phyloP scores from a whole-genome alignment of 2,113 vertebrate species.

The Chionodraco myersi region DNA sequence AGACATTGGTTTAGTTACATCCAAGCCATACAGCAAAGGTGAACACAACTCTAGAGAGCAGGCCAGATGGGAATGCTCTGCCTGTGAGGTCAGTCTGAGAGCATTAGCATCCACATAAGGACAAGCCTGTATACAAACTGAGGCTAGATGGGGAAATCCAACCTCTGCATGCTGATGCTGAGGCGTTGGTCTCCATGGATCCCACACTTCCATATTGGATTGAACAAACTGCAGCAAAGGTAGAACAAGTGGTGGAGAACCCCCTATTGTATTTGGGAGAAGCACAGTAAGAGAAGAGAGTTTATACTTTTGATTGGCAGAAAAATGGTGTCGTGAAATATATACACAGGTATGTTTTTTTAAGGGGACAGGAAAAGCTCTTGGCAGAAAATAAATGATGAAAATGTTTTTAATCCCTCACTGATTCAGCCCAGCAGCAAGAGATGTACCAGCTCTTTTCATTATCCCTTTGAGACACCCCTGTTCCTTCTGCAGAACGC shows the following conservation, averaged over 20 bases:
- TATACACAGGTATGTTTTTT: conserved; percentile 60
- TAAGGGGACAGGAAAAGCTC: conserved; percentile 46
- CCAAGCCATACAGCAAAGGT: conserved; percentile 30
- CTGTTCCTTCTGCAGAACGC: conserved; percentile 41
- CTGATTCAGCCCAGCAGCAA: conserved; percentile 50
- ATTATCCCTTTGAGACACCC: conserved; percentile 55
- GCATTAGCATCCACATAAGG: conserved; percentile 41
- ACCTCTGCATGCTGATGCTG: conserved; percentile 61
- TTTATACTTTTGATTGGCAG: conserved; percentile 66
- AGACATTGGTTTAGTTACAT: conserved; percentile 50
- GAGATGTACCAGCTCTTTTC: conserved; percentile 46
- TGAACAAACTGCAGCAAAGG: conserved; percentile 47
- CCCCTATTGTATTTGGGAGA: conserved; percentile 49
- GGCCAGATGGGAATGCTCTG: conserved; percentile 22
- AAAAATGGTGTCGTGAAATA: conserved; percentile 62
- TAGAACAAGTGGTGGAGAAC: conserved; percentile 35
- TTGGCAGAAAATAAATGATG: conserved; percentile 66
- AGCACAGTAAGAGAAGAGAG: conserved; percentile 31
- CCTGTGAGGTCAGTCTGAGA: conserved; percentile 38
- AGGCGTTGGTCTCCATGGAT: conserved; percentile 42
- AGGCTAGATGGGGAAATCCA: conserved; percentile 56
- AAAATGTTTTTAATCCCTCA: conserved; percentile 55
- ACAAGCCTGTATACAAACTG: conserved; percentile 28
- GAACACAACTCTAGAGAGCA: conserved; percentile 38
- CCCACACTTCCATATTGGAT: conserved; percentile 52